Evolutionary conservation across 2,888 invertebrate species (phyloP), one percentile per base, ranked within the genome.

Genomic region (Spialia ferax): DNA sequence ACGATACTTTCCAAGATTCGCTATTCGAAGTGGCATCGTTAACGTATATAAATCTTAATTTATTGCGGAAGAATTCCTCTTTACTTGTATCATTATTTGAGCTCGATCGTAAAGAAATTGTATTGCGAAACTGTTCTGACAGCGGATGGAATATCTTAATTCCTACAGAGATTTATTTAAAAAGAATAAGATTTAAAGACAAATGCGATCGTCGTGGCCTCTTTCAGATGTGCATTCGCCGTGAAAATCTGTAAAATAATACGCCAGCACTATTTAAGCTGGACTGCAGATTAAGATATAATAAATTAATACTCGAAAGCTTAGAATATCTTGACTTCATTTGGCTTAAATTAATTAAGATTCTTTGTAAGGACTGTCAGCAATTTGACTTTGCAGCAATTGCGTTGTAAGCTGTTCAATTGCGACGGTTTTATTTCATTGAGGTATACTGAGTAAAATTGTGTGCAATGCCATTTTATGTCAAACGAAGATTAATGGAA

Each of bases 301-400:
- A 89, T 91, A 88, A 89, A 90, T 89, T 87, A 88, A 86, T 84
- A 81, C 78, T 83, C 79, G 75, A 78, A 79, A 85, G 86, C 85
- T 88, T 88, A 86, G 84, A 89, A 91, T 89, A 87, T 80, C 79
- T 78, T 81, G 81, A 84, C 85, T 85, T 85, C 79, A 83, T 84
- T 85, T 84, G 82, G 88, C 87, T 91, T 88, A 86, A 91, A 90
- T 88, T 89, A 91, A 92, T 92, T 92, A 91, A 89, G 85, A 88
- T 86, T 87, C 87, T 89, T 90, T 88, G 88, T 90, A 80, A 77
- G 77, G 79, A 78, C 83, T 82, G 82, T 79, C 77, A 79, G 78
- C 78, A 77, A 71, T 74, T 73, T 75, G 75, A 79, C 76, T 71
- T 73, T 73, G 73, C 71, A 75, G 75, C 75, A 71, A 72, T 74